Evolutionary conservation across 2,797 vertebrate species (phyloP).

Genomic region (Parotocinclus haroldoi): DNA sequence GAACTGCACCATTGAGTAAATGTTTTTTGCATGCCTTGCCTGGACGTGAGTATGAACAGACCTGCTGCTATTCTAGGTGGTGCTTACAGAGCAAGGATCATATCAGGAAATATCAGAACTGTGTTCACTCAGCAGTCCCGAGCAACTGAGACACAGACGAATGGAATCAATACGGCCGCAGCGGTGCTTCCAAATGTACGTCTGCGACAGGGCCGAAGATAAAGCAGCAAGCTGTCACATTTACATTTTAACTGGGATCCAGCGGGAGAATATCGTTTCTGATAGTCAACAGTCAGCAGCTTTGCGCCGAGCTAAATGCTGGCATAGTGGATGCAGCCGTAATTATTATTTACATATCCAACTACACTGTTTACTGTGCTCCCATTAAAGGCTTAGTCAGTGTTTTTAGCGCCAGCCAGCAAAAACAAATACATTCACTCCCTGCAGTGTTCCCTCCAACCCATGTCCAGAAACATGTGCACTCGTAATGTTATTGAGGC

Average conservation of each 20-base stretch:
- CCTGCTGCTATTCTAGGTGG: conserved; percentile 59
- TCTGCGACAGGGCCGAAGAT: not conserved
- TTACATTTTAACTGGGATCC: not conserved
- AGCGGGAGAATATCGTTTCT: not conserved
- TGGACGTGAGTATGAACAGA: conserved; percentile 50
- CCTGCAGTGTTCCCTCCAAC: no score
- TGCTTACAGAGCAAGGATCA: conserved; percentile 59
- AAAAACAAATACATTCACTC: no score
- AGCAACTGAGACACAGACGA: not conserved
- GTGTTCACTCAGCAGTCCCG: conserved; percentile 34
- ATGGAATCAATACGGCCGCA: conserved; percentile 1
- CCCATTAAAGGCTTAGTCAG: no score
- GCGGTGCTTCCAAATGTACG: not conserved
- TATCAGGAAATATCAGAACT: conserved; percentile 56
- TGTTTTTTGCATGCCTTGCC: conserved; percentile 7
- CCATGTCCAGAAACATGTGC: no score
- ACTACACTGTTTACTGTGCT: no score
- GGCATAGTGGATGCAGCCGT: no score
- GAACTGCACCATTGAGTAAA: no score
- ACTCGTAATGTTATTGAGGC: no score
- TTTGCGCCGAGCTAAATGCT: not conserved
- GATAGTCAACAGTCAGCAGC: conserved; percentile 1
- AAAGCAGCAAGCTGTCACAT: conserved; percentile 5
- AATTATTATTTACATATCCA: no score
- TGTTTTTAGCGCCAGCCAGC: no score